Base-by-base conservation (phyloP, 2,113 vertebrate species). In the Poeciliopsis turrubarensis region DNA sequence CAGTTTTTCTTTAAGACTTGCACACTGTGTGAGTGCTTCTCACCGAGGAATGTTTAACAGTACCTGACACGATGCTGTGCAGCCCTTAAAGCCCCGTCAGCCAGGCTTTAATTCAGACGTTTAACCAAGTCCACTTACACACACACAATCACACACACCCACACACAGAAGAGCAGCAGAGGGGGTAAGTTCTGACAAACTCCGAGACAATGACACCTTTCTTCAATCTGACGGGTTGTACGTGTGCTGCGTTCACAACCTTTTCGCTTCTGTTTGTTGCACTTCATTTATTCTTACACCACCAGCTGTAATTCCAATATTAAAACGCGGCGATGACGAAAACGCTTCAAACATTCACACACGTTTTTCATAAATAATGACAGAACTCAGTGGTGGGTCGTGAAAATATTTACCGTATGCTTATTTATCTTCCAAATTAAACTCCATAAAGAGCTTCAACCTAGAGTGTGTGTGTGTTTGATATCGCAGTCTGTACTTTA, bases 351-450 rank as follows among this genome's bases (percentile, higher is more conserved):
- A 17, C 4, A 6, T 67, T 72, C 75, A 62, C 47, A 62, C 68
- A 65, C 39, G 37, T 26, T 27, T 69, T 80, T 67, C 72, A 70
- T 80, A 82, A 85, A 73, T 75, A 78, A 93, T 90, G 82, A 78
- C 77, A 70, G 73, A 81, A 70, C 70, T 73, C 82, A 44, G 82
- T 76, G 70, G 88, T 77, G 63, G 85, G 79, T 91, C 81, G 84
- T 83, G 77, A 80, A 89, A 92, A 91, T 90, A 89, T 87, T 87
- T 86, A 85, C 77, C 87, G 87, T 84, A 84, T 86, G 86, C 79
- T 87, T 87, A 83, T 89, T 84, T 82, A 78, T 84, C 66, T 85
- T 89, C 73, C 70, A 88, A 92, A 89, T 85, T 77, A 89, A 93
- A 88, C 82, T 85, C 85, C 79, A 89, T 70, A 81, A 66, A 66